Conservation (phyloP, 2,797 vertebrate species). For the Amniataba percoides region DNA sequence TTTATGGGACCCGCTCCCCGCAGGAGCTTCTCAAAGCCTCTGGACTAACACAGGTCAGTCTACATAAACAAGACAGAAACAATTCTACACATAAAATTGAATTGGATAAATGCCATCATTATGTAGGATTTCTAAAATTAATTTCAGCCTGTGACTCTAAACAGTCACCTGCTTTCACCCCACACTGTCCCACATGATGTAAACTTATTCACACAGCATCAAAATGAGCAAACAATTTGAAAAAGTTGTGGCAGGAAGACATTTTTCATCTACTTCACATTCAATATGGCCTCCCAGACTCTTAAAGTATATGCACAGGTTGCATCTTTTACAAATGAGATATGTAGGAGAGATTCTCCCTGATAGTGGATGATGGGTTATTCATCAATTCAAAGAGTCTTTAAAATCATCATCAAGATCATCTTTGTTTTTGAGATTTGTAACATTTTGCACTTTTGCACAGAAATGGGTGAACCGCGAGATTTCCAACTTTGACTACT, state of each 20-base stretch:
- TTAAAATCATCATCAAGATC: too few species aligned
- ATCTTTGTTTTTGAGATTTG: not conserved
- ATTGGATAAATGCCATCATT: not conserved
- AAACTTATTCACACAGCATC: not conserved
- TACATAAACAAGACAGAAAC: not conserved
- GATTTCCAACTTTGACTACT: slow-evolving; percentile 98
- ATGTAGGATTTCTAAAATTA: not conserved
- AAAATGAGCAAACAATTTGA: too few species aligned
- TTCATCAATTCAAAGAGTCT: too few species aligned
- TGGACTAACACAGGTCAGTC: slow-evolving; percentile 92
- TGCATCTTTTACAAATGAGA: not conserved
- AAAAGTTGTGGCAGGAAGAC: too few species aligned
- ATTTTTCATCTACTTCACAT: not conserved
- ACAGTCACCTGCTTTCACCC: not conserved
- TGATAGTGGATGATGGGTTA: too few species aligned
- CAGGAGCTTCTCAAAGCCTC: slow-evolving; percentile 96
- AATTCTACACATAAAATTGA: not conserved
- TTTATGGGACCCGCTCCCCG: slow-evolving; percentile 92
- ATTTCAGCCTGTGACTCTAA: not conserved
- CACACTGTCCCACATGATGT: not conserved
- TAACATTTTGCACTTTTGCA: not conserved
- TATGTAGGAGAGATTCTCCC: too few species aligned
- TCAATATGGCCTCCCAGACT: not conserved
- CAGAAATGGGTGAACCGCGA: slow-evolving; percentile 99
- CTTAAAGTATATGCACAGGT: not conserved